phyloP scores from a whole-genome alignment of 2,888 invertebrate genomes.

The Agonopterix arenella region DNA sequence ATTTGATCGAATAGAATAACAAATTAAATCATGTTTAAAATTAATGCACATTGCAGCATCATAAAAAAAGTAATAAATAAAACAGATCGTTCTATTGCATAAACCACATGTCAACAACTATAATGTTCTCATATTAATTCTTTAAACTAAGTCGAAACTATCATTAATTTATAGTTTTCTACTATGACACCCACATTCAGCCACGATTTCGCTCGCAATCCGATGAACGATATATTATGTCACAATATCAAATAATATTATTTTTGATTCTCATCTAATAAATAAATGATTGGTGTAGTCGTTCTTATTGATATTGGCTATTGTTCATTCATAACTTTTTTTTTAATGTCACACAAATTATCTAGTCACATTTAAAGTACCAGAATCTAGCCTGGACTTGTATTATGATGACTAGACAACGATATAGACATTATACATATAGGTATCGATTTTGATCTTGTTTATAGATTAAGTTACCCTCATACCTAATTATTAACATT shows the following conservation, averaged over 20 bases:
- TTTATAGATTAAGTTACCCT: no score
- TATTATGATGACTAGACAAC: no score
- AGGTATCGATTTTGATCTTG: no score
- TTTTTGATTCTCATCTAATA: conserved; percentile 5
- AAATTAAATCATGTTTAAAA: conserved; percentile 1
- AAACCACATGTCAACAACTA: conserved; percentile 18
- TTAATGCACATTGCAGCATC: conserved; percentile 12
- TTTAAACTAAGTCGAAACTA: conserved; percentile 11
- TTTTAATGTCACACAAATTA: no score
- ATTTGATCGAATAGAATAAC: no score
- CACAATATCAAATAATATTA: conserved; percentile 29
- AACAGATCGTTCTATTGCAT: conserved; percentile 17
- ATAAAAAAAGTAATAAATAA: conserved; percentile 10
- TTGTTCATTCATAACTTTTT: conserved; percentile 1
- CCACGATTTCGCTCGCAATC: conserved; percentile 32
- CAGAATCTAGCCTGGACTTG: no score
- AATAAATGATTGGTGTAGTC: background rate
- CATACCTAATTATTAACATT: no score
- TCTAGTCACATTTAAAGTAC: no score
- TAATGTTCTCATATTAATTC: conserved; percentile 19
- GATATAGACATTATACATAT: no score
- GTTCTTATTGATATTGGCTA: background rate
- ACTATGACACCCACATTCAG: conserved; percentile 25
- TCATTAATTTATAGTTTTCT: conserved; percentile 23
- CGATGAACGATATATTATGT: conserved; percentile 27